Percentiles rank a stretch among this genome's conserved stretches.
phyloP scores from a whole-genome alignment of 2,113 vertebrate genomes.

The Amphilophus citrinellus region DNA sequence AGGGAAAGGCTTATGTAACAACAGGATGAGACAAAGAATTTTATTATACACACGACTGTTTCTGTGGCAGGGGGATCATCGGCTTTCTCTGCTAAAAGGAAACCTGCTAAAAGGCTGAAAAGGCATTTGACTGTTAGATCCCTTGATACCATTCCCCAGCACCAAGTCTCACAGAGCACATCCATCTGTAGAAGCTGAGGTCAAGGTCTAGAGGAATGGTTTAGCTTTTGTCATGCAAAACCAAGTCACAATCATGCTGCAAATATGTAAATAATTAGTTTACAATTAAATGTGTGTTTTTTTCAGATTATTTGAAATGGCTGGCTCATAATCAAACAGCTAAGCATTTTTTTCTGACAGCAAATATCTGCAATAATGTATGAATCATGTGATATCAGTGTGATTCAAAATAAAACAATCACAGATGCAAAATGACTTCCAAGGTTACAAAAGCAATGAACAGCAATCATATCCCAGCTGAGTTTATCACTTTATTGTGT shows the following conservation, averaged over 20 bases:
- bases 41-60: slow-evolving; percentile 24
- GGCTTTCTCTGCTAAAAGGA: slow-evolving; percentile 16
- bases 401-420: neutral
- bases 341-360: too few relatives aligned
- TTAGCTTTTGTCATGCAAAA: neutral
- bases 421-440: neutral
- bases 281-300: neutral
- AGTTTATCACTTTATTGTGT: neutral
- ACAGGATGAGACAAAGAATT: slow-evolving; percentile 22
- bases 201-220: neutral
- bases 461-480: neutral
- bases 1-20: slow-evolving; percentile 34
- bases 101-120: slow-evolving; percentile 25
- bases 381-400: neutral
- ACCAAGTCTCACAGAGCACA: neutral
- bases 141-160: neutral
- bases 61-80: slow-evolving; percentile 26
- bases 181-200: neutral
- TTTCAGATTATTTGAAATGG: neutral
- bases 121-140: neutral
- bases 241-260: neutral
- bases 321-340: too few relatives aligned
- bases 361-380: too few relatives aligned
- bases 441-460: slow-evolving; percentile 2
- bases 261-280: neutral